phyloP scores from a whole-genome alignment of 2,797 vertebrate genomes.

The Champsocephalus esox region DNA sequence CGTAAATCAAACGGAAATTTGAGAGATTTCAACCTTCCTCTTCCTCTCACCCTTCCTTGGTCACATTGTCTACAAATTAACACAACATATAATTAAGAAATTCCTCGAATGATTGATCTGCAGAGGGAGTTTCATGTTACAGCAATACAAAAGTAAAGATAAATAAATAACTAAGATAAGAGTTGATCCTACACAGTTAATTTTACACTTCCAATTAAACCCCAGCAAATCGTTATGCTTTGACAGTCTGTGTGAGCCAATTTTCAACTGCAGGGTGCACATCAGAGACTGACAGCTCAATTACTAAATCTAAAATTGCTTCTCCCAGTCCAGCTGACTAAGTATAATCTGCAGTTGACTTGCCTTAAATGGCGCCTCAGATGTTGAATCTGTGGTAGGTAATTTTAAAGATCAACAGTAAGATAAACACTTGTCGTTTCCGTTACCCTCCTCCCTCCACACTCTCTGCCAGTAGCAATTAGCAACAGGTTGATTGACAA shows the following conservation, averaged over 20 bases:
- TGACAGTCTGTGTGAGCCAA: conserved; percentile 6
- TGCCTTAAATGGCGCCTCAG: conserved; percentile 21
- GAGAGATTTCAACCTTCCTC: conserved; percentile 7
- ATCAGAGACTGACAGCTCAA: conserved; percentile 11
- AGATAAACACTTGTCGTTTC: conserved; percentile 69
- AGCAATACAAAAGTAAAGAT: background rate
- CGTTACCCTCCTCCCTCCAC: conserved; percentile 39
- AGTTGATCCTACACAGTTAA: background rate
- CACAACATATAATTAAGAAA: background rate
- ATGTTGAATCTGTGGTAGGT: conserved; percentile 65
- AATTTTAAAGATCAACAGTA: conserved; percentile 71
- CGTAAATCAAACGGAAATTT: conserved; percentile 25
- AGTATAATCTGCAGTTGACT: conserved; percentile 32
- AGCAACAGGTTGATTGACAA: conserved; percentile 68
- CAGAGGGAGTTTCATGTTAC: too few relatives aligned
- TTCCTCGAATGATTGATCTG: background rate
- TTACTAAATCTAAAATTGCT: conserved; percentile 41
- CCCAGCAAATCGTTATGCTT: background rate
- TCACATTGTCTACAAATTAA: conserved; percentile 8
- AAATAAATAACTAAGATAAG: background rate
- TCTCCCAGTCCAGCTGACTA: conserved; percentile 23
- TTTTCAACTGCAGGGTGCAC: conserved; percentile 22
- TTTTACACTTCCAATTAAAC: conserved; percentile 7
- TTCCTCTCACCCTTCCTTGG: background rate
- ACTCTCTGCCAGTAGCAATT: conserved; percentile 57